phyloP scores from a whole-genome alignment of 1,140 invertebrate species.

The Drosophila arawakana region DNA sequence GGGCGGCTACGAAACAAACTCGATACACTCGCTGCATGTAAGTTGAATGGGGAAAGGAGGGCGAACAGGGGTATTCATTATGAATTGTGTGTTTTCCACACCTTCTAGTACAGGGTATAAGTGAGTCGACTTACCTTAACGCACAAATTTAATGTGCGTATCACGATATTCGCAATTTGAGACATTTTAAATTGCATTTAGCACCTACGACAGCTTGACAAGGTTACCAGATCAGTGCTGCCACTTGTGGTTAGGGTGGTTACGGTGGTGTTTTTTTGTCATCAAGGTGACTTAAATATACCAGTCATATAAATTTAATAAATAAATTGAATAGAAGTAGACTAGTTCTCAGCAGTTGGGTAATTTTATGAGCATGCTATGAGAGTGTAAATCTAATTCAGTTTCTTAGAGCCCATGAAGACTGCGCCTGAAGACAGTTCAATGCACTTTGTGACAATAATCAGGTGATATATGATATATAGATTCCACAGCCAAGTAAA shows the following conservation, averaged over 20 bases:
- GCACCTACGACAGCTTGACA: conserved; percentile 40
- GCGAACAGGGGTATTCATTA: not conserved
- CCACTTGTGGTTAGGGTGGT: conserved; percentile 15
- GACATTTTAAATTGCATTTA: conserved; percentile 44
- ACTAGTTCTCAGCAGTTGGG: too few relatives aligned
- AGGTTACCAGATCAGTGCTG: conserved; percentile 25
- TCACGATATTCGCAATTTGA: conserved; percentile 53
- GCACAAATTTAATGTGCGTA: conserved; percentile 46
- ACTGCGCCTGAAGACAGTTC: conserved; percentile 11
- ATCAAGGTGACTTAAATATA: conserved; percentile 13
- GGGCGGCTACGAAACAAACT: conserved; percentile 91
- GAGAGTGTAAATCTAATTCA: not conserved
- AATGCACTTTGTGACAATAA: conserved; percentile 28
- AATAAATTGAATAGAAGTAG: not conserved
- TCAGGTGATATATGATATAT: conserved; percentile 22
- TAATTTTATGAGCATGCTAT: too few relatives aligned
- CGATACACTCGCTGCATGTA: conserved; percentile 87
- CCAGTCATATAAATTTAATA: too few relatives aligned
- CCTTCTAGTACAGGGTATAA: not conserved
- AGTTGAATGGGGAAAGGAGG: conserved; percentile 33
- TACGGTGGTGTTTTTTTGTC: not conserved
- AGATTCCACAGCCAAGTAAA: conserved; percentile 46
- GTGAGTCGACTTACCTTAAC: conserved; percentile 2
- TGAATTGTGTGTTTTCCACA: not conserved
- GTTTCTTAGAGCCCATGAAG: not conserved